Evolutionary conservation across 2,888 invertebrate genomes (phyloP).

Genomic region (Plagiodera versicolora): DNA sequence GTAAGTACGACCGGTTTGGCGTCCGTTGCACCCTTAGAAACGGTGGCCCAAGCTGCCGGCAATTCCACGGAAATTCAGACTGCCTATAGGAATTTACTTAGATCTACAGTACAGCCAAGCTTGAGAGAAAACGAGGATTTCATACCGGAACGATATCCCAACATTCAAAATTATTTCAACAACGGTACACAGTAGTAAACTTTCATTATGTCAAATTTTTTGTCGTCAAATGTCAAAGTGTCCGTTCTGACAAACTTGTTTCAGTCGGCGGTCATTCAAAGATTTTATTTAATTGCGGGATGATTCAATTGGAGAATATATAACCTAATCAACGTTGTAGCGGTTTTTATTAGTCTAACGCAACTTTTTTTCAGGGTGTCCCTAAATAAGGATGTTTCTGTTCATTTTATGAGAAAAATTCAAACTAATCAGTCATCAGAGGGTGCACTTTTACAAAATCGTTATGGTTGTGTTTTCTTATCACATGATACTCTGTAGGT

Average conservation of each 20-base stretch:
- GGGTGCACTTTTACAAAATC: no score
- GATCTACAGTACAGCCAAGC: constrained; percentile 54
- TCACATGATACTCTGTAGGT: no score
- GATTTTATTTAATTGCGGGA: no score
- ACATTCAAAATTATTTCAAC: constrained; percentile 52
- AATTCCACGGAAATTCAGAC: constrained; percentile 56
- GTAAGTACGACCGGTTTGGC: constrained; percentile 59
- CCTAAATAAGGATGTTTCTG: no score
- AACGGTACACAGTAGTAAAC: constrained; percentile 17
- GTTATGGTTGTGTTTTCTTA: no score
- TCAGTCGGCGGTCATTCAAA: background rate
- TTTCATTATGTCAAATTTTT: background rate
- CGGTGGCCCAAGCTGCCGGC: constrained; percentile 57
- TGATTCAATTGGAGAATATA: no score
- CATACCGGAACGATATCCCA: constrained; percentile 53
- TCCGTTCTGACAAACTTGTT: background rate
- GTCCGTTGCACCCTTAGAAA: constrained; percentile 54
- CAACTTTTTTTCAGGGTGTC: no score
- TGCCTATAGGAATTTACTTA: constrained; percentile 59
- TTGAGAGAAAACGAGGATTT: constrained; percentile 57
- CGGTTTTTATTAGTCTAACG: no score
- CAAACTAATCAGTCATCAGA: no score
- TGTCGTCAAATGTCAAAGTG: background rate
- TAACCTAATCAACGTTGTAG: no score
- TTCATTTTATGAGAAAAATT: no score